These are phyloP conservation scores for Diglossa cyanea DNA, from an alignment of 2,797 vertebrate genomes.

Conservation along the genomic window DNA sequence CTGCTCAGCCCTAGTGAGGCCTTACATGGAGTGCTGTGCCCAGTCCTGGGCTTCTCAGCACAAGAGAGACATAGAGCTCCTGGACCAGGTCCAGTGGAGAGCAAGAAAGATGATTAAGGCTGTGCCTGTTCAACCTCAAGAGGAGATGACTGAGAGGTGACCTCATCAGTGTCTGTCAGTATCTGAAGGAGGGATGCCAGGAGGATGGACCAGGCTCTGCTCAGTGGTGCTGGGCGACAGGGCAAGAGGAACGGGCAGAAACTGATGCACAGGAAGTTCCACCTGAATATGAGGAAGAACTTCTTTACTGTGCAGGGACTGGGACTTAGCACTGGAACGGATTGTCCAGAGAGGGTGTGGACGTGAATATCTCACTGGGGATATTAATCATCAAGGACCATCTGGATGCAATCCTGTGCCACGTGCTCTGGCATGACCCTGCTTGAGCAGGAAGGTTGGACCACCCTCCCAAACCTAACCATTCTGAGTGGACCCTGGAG, in stretches of 20 bases:
- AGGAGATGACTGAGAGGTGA: neutral
- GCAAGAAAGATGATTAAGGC: neutral
- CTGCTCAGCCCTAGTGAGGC: too few species aligned
- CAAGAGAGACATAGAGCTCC: neutral
- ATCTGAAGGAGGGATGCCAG: neutral
- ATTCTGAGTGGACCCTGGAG: neutral
- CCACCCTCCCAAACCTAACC: neutral
- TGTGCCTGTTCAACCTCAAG: neutral
- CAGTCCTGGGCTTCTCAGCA: rapidly evolving
- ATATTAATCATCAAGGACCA: neutral
- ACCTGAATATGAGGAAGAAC: neutral
- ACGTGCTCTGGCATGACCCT: neutral
- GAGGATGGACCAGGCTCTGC: neutral
- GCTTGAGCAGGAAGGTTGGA: neutral
- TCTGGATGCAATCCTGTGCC: neutral
- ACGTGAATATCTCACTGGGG: neutral
- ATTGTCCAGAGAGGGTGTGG: neutral
- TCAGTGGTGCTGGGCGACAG: rapidly evolving
- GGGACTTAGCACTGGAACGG: neutral
- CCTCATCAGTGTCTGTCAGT: neutral
- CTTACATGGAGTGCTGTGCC: neutral
- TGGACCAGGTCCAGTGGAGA: rapidly evolving
- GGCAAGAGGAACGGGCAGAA: neutral
- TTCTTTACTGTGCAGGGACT: neutral
- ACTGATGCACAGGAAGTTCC: neutral